Evolutionary conservation across 2,888 invertebrate genomes (phyloP), one percentile per base, ranked within the genome.

Genomic region (Caradrina clavipalpis): DNA sequence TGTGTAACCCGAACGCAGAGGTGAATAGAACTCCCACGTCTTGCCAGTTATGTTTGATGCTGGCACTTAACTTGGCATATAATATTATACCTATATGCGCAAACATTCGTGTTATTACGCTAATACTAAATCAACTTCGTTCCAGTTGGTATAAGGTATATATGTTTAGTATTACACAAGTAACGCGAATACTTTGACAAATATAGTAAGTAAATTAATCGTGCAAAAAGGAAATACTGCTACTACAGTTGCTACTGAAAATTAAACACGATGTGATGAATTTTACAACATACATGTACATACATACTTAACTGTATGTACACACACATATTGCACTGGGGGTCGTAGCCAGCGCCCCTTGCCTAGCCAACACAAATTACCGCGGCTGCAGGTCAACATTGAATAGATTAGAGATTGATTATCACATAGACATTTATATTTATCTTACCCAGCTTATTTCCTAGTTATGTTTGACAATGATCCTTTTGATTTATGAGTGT

Each of bases 401-500:
- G 17, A 63, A 55, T 55, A 53, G 45, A 45, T 45, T 17, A 61
- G 47, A 53, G 45, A 15, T n/a, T 73, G 22, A 35, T 74, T 64
- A 56, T 71, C 13, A 55, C 45, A 11, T 21, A 35, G 4, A 45
- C 22, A 22, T 13, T 55, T 7, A 5, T 45, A 6, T 42, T 59
- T 76, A 59, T n/a, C 10, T 26, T 55, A 39, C 11, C 8, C 50
- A 17, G 7, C 22, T 21, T 39, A 45, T 55, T 42, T 50, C 35
- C 47, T 69, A 61, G 54, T 76, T 69, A 63, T 57, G 26, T 73
- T 67, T 69, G 56, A 58, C 63, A 67, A 61, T 65, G 61, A 49
- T 69, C 55, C 62, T 64, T 42, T 68, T 73, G 70, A 69, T 80
- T 76, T 61, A 76, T 75, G 75, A 69, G 58, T 67, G 57, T 67